Percentiles rank a stretch among this genome's conserved stretches.
Conservation (phyloP, 2,797 vertebrate species). For the Varecia variegata region DNA sequence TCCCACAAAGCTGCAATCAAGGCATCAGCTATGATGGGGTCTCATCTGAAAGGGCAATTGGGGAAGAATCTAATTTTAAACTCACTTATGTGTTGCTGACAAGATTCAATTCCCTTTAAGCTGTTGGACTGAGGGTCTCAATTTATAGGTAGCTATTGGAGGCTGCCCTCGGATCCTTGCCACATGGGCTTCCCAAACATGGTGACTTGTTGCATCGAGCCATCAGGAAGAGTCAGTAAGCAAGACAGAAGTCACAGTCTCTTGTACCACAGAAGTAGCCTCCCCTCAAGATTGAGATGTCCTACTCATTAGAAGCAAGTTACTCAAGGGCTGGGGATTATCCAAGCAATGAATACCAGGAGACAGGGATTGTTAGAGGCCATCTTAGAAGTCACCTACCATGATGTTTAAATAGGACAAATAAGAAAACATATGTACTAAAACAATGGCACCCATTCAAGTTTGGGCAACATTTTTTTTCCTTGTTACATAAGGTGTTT, state of each 20-base stretch:
- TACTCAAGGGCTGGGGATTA: neutral
- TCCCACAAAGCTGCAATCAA: neutral
- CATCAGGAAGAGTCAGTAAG: neutral
- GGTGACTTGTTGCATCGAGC: neutral
- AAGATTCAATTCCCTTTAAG: neutral
- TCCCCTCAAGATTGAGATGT: neutral
- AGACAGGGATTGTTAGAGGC: neutral
- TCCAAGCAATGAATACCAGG: neutral
- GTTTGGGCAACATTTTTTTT: neutral
- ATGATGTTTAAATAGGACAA: neutral
- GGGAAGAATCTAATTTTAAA: neutral
- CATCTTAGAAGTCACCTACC: neutral
- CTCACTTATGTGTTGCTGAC: neutral
- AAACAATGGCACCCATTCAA: neutral
- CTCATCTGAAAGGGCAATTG: neutral
- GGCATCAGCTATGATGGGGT: neutral
- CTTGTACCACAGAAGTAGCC: neutral
- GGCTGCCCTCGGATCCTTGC: neutral
- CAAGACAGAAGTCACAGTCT: neutral
- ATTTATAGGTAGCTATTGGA: neutral
- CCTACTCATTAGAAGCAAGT: neutral
- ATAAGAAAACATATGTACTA: neutral
- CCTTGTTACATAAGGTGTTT: neutral
- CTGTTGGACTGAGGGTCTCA: neutral
- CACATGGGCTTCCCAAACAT: neutral